Conservation (phyloP, 1,140 invertebrate species). For the Hetaerina americana region DNA sequence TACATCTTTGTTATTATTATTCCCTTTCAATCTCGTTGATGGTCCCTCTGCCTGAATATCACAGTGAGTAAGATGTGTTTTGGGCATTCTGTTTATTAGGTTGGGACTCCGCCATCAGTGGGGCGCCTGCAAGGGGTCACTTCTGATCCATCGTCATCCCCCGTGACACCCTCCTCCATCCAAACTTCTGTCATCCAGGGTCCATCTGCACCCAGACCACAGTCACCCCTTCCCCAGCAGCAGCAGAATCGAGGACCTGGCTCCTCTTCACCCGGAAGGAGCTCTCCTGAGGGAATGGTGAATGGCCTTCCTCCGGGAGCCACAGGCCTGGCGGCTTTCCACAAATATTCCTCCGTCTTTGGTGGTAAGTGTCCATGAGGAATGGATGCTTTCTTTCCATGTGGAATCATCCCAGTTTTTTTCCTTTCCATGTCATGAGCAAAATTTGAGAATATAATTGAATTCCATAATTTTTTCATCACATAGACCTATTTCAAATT, state of each 20-base stretch:
- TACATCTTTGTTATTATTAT: too few species aligned
- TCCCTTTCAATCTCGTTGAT: too few species aligned
- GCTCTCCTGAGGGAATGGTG: not conserved
- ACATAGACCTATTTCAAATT: too few species aligned
- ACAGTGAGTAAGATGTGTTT: too few species aligned
- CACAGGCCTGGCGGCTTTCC: not conserved
- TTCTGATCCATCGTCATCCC: not conserved
- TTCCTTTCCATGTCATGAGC: too few species aligned
- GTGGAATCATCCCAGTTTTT: too few species aligned
- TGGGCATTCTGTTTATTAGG: too few species aligned
- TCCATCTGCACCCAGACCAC: not conserved
- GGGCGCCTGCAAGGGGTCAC: not conserved
- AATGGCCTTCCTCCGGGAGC: not conserved
- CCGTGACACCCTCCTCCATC: conserved; percentile 1
- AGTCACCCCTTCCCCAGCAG: not conserved
- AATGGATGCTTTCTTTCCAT: too few species aligned
- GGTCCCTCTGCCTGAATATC: too few species aligned
- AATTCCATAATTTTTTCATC: too few species aligned
- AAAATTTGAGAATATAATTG: too few species aligned
- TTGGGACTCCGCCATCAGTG: not conserved
- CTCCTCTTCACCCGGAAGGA: not conserved
- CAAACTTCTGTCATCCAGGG: conserved; percentile 9
- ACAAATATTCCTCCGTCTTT: not conserved
- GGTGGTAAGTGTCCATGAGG: too few species aligned
- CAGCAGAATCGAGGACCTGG: not conserved